phyloP scores from a whole-genome alignment of 2,113 vertebrate species.

The Sinocyclocheilus rhinocerous region DNA sequence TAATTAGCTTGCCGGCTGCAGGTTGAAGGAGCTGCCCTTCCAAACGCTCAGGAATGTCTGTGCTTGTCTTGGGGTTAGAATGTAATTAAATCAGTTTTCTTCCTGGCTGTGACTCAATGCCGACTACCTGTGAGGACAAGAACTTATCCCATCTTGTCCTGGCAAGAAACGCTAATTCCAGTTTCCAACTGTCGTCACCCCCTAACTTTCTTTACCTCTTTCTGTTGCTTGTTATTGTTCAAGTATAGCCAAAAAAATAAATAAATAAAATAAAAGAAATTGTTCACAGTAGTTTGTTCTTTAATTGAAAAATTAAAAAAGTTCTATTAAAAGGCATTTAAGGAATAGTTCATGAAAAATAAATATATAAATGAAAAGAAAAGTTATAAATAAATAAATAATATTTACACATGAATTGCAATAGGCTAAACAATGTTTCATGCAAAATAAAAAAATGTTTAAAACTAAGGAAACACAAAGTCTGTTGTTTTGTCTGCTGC shows the following conservation, averaged over 20 bases:
- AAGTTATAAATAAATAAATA: no score
- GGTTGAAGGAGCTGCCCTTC: slow-evolving; percentile 66
- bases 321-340: no score
- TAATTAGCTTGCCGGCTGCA: slow-evolving; percentile 65
- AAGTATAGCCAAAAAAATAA: not conserved
- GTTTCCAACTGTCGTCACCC: slow-evolving; percentile 59
- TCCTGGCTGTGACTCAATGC: slow-evolving; percentile 61
- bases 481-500: no score
- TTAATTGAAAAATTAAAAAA: not conserved
- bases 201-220: not conserved
- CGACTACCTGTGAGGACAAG: slow-evolving; percentile 63
- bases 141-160: slow-evolving; percentile 67
- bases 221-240: slow-evolving; percentile 15
- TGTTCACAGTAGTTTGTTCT: not conserved
- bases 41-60: slow-evolving; percentile 58
- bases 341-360: not conserved
- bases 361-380: no score
- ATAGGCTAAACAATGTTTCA: no score
- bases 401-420: no score
- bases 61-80: slow-evolving; percentile 57
- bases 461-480: no score
- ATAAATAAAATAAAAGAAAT: not conserved
- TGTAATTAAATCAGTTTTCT: slow-evolving; percentile 73
- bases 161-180: slow-evolving; percentile 71
- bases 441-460: no score